A percentile compares a stretch with the other conserved stretches of the same genome.
These are phyloP conservation scores for Conus ventricosus DNA, from an alignment of 1,140 invertebrate genomes.

Conservation along the genomic window DNA sequence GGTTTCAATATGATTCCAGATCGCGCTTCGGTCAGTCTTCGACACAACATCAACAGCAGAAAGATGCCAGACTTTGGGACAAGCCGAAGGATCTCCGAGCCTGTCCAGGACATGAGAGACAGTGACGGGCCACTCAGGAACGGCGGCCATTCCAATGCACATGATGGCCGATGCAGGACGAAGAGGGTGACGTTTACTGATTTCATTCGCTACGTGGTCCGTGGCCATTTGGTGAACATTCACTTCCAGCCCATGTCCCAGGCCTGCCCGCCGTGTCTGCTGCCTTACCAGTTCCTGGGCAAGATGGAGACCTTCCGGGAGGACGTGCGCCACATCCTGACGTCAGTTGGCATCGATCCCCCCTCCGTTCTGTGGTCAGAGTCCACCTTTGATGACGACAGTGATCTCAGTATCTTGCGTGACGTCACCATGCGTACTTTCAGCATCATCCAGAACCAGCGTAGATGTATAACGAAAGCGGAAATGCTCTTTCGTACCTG, in stretches of 20 bases:
- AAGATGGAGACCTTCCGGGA: slow-evolving; percentile 24
- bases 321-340: slow-evolving; percentile 2
- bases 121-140: no score
- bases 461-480: neutral
- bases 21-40: no score
- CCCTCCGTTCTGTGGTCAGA: neutral
- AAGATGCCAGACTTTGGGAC: no score
- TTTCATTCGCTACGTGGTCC: slow-evolving; percentile 16
- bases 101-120: no score
- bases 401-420: slow-evolving; percentile 27
- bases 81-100: no score
- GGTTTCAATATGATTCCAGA: no score
- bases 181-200: neutral
- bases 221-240: neutral
- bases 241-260: slow-evolving; percentile 24
- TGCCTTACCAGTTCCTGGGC: slow-evolving; percentile 1
- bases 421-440: slow-evolving; percentile 13
- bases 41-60: no score
- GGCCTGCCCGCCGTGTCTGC: neutral
- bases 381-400: slow-evolving; percentile 3
- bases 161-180: no score
- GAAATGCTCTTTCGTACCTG: slow-evolving; percentile 15
- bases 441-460: neutral
- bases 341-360: neutral
- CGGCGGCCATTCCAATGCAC: no score